Base-by-base conservation (phyloP, 2,113 vertebrate genomes). In the Dasyornis broadbenti region DNA sequence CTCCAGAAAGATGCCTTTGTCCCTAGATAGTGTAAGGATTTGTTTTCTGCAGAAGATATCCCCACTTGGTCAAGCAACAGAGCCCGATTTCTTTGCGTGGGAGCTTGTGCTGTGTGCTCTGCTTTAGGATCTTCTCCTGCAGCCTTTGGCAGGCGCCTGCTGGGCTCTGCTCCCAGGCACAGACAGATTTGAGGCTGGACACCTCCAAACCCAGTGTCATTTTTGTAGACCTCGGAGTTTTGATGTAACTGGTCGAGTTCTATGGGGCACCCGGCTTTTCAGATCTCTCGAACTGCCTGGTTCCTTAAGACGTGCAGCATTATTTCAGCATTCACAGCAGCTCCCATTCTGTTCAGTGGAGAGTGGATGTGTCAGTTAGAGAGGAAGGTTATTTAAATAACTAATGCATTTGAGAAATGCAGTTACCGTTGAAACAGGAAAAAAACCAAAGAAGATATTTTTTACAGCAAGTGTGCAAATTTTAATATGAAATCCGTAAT, bases 151-250 rank as follows among this genome's bases (percentile, higher is more conserved):
- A 57, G 35, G 44, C 56, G 33, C 53, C 64, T 39, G 11, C n/a
- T 0, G 0, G 66, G 65, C 56, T 60, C 40, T 3, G 1, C 39
- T 88, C 24, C 35, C 7, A 1, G 33, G 39, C 14, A 2, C 37
- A 40, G 71, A 2, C n/a, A n/a, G n/a, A n/a, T n/a, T n/a, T 5
- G 7, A 54, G 31, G 1, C 15, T 18, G 40, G 35, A 28, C 22
- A 23, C 15, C 49, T 33, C 61, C 40, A 78, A 19, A 75, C 30
- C 57, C 0, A 1, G 11, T 5, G 28, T 50, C 2, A 2, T 13
- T 21, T 45, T 15, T 53, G 16, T 3, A 50, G 44, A 37, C 28
- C 39, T 52, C 20, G 7, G 49, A 16, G 37, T 22, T 79, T 23
- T 20, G 15, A 19, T 64, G 26, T 8, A 35, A 45, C 27, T 27